Evolutionary conservation across 2,113 vertebrate species (phyloP).

Genomic region (Spheniscus mendiculus): DNA sequence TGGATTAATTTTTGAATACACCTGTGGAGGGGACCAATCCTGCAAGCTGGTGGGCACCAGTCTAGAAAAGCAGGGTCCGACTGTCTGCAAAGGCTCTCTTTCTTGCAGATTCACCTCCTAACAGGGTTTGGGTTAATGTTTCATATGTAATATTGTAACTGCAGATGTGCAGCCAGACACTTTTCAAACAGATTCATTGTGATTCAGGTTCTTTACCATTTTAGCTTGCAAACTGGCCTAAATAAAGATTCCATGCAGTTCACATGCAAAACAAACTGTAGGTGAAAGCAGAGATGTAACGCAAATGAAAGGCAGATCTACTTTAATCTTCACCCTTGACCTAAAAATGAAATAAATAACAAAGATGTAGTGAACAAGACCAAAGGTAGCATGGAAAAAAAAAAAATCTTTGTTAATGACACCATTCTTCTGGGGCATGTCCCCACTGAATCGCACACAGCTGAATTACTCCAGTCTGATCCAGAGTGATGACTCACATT

Average conservation of each 20-base stretch:
- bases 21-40: background rate
- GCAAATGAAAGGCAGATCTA: background rate
- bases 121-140: background rate
- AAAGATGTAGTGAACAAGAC: background rate
- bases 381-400: background rate
- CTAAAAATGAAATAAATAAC: background rate
- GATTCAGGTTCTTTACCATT: background rate
- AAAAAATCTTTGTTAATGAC: background rate
- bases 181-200: background rate
- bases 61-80: background rate
- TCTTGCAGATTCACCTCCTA: background rate
- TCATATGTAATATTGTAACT: rapidly evolving
- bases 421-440: background rate
- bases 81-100: background rate
- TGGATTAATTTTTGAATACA: background rate
- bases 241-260: background rate
- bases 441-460: rapidly evolving
- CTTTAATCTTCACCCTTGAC: background rate
- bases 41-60: background rate
- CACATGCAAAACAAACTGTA: background rate
- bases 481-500: background rate
- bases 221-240: background rate
- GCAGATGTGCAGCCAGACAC: background rate
- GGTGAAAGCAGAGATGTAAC: background rate
- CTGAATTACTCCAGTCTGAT: background rate